Evolutionary conservation across 2,888 invertebrate genomes (phyloP).

Genomic region (Zaprionus obscuricornis): DNA sequence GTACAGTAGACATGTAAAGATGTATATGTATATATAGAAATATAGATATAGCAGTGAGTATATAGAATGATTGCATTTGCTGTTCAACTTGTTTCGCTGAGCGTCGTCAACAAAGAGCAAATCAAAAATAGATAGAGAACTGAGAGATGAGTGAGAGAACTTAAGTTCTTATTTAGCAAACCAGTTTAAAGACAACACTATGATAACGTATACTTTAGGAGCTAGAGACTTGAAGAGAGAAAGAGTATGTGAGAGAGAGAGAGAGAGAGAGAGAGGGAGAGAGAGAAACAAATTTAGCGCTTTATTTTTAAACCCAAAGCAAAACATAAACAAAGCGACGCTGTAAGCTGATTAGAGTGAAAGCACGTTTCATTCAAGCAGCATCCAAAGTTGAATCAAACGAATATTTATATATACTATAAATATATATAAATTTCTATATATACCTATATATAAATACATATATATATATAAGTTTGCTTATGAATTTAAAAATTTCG

Average conservation of each 20-base stretch:
- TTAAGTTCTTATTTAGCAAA: not conserved
- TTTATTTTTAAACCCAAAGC: constrained; percentile 14
- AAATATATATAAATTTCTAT: not conserved
- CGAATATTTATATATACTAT: not conserved
- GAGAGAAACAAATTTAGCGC: not conserved
- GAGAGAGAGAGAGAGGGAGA: not conserved
- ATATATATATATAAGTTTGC: not conserved
- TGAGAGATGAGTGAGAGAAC: not conserved
- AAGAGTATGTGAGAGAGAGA: not conserved
- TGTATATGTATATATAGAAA: no score
- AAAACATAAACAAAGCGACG: constrained; percentile 47
- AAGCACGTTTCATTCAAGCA: constrained; percentile 29
- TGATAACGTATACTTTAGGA: no score
- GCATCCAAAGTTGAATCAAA: not conserved
- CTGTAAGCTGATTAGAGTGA: constrained; percentile 13
- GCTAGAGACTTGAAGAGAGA: not conserved
- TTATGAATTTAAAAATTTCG: no score
- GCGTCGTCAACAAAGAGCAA: not conserved
- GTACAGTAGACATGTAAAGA: no score
- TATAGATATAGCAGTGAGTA: constrained; percentile 4
- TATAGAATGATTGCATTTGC: not conserved
- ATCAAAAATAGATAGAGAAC: not conserved
- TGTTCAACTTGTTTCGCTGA: constrained; percentile 27
- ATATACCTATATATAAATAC: not conserved
- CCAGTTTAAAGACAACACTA: no score